phyloP scores from a whole-genome alignment of 2,113 vertebrate genomes.

The Genyomyrus donnyi region DNA sequence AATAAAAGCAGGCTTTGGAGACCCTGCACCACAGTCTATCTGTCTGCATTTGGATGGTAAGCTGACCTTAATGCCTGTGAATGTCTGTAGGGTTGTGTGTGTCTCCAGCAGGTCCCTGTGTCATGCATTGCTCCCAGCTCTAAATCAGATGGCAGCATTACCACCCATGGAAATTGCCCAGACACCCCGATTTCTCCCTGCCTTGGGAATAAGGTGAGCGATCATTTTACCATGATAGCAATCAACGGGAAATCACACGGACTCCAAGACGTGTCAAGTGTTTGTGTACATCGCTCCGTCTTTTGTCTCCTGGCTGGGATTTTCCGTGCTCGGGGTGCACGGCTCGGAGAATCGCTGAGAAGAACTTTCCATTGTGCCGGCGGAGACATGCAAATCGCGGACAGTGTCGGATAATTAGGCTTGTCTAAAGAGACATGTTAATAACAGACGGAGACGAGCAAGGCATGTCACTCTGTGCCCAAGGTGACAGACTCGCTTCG shows the following conservation, averaged over 20 bases:
- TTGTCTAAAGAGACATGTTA: conserved; percentile 76
- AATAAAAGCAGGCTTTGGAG: neutral
- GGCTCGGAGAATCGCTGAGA: conserved; percentile 67
- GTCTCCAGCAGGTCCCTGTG: neutral
- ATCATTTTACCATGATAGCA: neutral
- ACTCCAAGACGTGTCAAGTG: neutral
- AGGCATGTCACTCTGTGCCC: conserved; percentile 68
- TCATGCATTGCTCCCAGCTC: neutral
- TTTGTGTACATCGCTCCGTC: neutral
- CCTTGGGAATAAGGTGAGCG: neutral
- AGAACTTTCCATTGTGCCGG: conserved; percentile 72
- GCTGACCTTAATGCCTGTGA: neutral
- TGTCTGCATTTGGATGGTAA: neutral
- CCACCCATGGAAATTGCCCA: neutral
- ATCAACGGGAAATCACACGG: neutral
- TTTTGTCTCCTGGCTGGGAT: conserved; percentile 63
- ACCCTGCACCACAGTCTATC: neutral
- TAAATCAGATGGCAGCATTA: neutral
- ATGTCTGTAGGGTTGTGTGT: neutral
- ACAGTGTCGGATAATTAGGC: conserved; percentile 78
- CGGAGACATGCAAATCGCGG: conserved; percentile 74
- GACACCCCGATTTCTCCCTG: neutral
- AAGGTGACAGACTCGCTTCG: conserved; percentile 71
- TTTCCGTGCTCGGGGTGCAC: conserved; percentile 58
- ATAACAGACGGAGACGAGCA: conserved; percentile 70